These are phyloP conservation scores for Lutjanus campechanus DNA, from an alignment of 2,797 vertebrate genomes.

Conservation along the genomic window DNA sequence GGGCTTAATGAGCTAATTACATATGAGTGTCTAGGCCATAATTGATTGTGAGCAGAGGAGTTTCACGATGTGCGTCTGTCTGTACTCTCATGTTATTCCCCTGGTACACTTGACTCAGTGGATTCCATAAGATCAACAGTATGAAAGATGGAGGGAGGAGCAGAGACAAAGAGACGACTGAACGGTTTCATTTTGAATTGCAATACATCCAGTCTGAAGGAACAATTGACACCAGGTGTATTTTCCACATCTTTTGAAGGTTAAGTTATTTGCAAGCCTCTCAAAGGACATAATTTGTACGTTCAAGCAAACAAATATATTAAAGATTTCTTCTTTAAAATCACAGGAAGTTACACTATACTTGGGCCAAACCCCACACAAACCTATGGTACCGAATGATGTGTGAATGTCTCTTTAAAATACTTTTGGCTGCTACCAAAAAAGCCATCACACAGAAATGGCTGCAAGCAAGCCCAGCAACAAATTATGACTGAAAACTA, in stretches of 20 bases:
- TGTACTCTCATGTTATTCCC: slow-evolving; percentile 61
- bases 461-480: background rate
- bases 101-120: slow-evolving; percentile 42
- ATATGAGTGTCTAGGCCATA: slow-evolving; percentile 79
- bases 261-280: background rate
- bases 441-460: background rate
- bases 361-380: background rate
- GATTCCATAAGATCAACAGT: slow-evolving; percentile 69
- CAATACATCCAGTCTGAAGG: slow-evolving; percentile 30
- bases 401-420: background rate
- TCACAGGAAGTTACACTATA: background rate
- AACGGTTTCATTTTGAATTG: slow-evolving; percentile 46
- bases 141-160: slow-evolving; percentile 42
- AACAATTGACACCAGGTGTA: slow-evolving; percentile 23
- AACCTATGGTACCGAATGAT: background rate
- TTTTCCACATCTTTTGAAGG: slow-evolving; percentile 14
- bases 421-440: background rate
- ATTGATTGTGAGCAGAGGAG: slow-evolving; percentile 83
- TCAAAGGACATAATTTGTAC: background rate
- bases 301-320: background rate
- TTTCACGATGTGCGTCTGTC: slow-evolving; percentile 64
- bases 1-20: slow-evolving; percentile 86
- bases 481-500: background rate
- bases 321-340: slow-evolving; percentile 5
- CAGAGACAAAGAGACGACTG: slow-evolving; percentile 45